Evolutionary conservation across 2,113 vertebrate species (phyloP).

Genomic region (Baryphthengus martii): DNA sequence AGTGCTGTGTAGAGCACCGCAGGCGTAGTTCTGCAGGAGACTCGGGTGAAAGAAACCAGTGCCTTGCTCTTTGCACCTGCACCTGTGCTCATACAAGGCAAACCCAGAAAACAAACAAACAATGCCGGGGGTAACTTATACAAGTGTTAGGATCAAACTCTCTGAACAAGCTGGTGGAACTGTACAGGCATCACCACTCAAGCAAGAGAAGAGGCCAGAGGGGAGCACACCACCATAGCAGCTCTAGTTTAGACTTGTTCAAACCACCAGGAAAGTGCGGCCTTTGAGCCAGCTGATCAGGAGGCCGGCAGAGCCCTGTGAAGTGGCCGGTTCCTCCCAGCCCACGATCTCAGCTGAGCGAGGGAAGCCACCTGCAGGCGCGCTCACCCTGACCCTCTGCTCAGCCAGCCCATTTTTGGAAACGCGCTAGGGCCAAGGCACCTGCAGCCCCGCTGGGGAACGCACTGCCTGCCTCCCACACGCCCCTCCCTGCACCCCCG

Average conservation of each 20-base stretch:
- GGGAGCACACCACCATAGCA: rapidly evolving
- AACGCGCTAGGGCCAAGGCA: rapidly evolving
- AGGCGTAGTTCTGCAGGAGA: background rate
- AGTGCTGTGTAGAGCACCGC: background rate
- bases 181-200: rapidly evolving
- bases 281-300: rapidly evolving
- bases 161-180: background rate
- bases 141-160: rapidly evolving
- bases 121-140: too few relatives aligned
- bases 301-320: background rate
- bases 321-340: background rate
- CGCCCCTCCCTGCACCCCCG: rapidly evolving
- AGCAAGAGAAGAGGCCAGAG: background rate
- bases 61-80: background rate
- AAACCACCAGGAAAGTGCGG: background rate
- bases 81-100: background rate
- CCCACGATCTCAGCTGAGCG: rapidly evolving
- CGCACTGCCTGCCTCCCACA: rapidly evolving
- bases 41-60: background rate
- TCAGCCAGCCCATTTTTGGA: rapidly evolving
- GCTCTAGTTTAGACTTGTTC: background rate
- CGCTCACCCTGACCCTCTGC: rapidly evolving
- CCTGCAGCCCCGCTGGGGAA: rapidly evolving
- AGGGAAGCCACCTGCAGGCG: background rate
- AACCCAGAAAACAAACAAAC: background rate